Evolutionary conservation across 2,113 vertebrate species (phyloP).

Genomic region (Percopsis transmontana): DNA sequence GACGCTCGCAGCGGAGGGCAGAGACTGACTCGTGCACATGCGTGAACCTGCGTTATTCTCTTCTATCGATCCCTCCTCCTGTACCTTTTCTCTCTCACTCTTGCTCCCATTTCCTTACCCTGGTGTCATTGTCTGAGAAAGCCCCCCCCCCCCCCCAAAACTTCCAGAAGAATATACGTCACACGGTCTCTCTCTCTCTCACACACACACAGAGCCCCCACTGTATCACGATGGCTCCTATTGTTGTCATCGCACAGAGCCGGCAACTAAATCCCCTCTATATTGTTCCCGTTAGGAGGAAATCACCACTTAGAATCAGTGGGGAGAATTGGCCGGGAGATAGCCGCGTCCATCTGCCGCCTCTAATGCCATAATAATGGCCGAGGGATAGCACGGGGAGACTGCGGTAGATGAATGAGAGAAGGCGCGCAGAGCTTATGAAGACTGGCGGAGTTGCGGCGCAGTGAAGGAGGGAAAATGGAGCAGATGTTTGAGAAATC

Average conservation of each 20-base stretch:
- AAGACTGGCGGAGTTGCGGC: conserved; percentile 33
- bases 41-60: conserved; percentile 31
- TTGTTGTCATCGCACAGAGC: conserved; percentile 35
- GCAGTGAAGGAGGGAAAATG: conserved; percentile 42
- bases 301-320: conserved; percentile 34
- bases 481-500: conserved; percentile 58
- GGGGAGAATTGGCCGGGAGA: conserved; percentile 9
- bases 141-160: conserved; percentile 45
- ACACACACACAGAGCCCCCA: conserved; percentile 44
- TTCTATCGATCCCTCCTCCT: conserved; percentile 47
- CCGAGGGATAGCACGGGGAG: conserved; percentile 55
- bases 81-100: conserved; percentile 8
- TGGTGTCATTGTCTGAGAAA: conserved; percentile 61
- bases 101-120: conserved; percentile 1
- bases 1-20: conserved; percentile 39
- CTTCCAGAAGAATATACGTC: conserved; percentile 70
- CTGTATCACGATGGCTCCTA: conserved; percentile 42
- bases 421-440: conserved; percentile 11
- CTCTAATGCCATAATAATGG: conserved; percentile 38
- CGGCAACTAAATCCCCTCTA: conserved; percentile 5
- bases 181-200: conserved; percentile 6
- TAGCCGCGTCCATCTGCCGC: conserved; percentile 26
- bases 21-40: conserved; percentile 35
- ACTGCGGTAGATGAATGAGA: conserved; percentile 64
- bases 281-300: conserved; percentile 30